Percentiles rank a stretch among this genome's conserved stretches.
These are phyloP conservation scores for Ennomos quercinarius DNA, from an alignment of 2,888 invertebrate species.

Conservation along the genomic window DNA sequence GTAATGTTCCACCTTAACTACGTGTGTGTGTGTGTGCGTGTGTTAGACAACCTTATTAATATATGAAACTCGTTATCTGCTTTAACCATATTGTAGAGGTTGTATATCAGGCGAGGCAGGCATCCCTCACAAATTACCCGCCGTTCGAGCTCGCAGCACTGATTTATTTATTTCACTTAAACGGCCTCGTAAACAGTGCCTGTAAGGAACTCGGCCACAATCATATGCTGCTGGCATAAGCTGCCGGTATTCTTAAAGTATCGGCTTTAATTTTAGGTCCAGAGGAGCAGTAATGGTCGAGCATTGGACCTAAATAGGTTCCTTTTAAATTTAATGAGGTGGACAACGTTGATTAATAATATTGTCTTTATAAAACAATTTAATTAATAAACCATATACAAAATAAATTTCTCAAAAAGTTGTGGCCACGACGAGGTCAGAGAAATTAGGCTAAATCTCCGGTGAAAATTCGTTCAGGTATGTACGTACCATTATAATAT, in stretches of 20 bases:
- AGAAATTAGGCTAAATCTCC: too few species aligned
- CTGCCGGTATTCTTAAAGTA: conserved; percentile 16
- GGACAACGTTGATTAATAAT: too few species aligned
- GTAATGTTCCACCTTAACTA: too few species aligned
- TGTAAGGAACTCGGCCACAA: conserved; percentile 36
- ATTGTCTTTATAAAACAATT: too few species aligned
- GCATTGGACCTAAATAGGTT: not conserved
- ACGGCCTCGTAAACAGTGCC: conserved; percentile 65
- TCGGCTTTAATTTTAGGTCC: conserved; percentile 10
- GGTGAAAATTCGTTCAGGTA: too few species aligned
- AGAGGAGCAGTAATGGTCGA: not conserved
- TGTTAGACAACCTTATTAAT: not conserved
- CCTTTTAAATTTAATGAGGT: not conserved
- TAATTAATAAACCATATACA: too few species aligned
- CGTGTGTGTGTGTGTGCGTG: too few species aligned
- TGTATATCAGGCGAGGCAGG: conserved; percentile 65
- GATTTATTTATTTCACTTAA: conserved; percentile 81
- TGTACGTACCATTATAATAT: too few species aligned
- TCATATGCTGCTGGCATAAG: conserved; percentile 19
- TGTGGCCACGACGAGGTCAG: too few species aligned
- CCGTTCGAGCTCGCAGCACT: conserved; percentile 50
- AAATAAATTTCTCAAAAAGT: too few species aligned
- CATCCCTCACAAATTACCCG: conserved; percentile 70
- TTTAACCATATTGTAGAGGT: conserved; percentile 43
- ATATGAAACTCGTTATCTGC: conserved; percentile 7